Evolutionary conservation across 2,113 vertebrate species (phyloP), one percentile per base, ranked within the genome.

Genomic region (Bombycilla garrulus): DNA sequence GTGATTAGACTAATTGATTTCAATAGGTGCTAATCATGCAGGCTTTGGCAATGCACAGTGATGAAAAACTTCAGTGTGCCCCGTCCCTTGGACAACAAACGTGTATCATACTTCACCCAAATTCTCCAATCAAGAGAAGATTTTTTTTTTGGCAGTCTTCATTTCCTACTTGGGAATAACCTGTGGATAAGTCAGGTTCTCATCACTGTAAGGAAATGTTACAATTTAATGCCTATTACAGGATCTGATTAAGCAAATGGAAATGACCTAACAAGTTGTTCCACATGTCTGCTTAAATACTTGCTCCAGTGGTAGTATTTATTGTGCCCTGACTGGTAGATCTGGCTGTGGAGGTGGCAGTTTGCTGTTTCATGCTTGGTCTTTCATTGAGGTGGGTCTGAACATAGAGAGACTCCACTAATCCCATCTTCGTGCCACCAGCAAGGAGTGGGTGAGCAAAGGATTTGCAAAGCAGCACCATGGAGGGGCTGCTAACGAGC

Each of bases 1-100:
- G 65, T 87, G 91, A 95, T 96, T 97, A 97, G 92, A 74, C 77
- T 93, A 95, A 96, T 89, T 97, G 81, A 96, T 93, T 93, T 93
- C 89, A 79, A 92, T 96, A 87, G 91, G 69, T 89, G 70, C 65
- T 95, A 93, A 92, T 95, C 89, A 95, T 64, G 40, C 47, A 78
- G 76, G 56, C 76, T 91, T 69, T 81, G 91, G 76, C 76, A 95
- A 54, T 3, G 56, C 50, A 38, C 15, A 25, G 33, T 47, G 64
- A 70, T 73, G 82, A 83, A 66, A 90, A 96, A 65, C 58, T 90
- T 80, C 11, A 53, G 18, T 5, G 25, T 71, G n/a, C 25, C 1
- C 0, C 42, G 54, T 76, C 51, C 64, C 58, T 84, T 58, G 38
- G 60, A 67, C 17, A 20, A 5, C 21, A 60, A 78, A 64, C 36